Percentiles rank a stretch among this genome's conserved stretches.
These are phyloP conservation scores for Periparus ater DNA, from an alignment of 2,797 vertebrate species.

Conservation along the genomic window DNA sequence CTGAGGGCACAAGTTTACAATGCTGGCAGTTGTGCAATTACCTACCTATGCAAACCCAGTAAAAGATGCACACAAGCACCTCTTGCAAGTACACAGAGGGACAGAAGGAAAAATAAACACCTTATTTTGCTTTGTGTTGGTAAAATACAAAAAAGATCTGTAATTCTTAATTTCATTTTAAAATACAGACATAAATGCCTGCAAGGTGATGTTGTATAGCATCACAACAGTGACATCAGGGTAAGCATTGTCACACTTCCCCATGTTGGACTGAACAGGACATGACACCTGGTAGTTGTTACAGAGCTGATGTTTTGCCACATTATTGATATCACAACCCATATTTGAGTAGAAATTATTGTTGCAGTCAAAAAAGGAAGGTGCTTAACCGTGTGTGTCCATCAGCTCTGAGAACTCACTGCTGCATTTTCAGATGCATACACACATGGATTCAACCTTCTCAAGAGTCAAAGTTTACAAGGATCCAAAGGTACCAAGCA, in stretches of 20 bases:
- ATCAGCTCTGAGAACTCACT: accelerated
- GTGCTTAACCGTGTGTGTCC: background rate
- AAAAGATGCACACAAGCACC: background rate
- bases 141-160: background rate
- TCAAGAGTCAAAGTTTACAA: background rate
- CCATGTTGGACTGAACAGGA: background rate
- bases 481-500: background rate
- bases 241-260: background rate
- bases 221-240: background rate
- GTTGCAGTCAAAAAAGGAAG: background rate
- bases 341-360: background rate
- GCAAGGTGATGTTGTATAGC: background rate
- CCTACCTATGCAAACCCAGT: background rate
- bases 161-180: background rate
- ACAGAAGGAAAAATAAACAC: background rate
- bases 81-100: background rate
- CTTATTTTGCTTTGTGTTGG: background rate
- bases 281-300: accelerated
- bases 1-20: background rate
- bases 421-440: background rate
- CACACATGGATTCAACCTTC: background rate
- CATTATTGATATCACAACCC: background rate
- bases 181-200: background rate
- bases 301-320: background rate
- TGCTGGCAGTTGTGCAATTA: background rate